Evolutionary conservation across 2,888 invertebrate genomes (phyloP).

Genomic region (Sminthurinus aureus): DNA sequence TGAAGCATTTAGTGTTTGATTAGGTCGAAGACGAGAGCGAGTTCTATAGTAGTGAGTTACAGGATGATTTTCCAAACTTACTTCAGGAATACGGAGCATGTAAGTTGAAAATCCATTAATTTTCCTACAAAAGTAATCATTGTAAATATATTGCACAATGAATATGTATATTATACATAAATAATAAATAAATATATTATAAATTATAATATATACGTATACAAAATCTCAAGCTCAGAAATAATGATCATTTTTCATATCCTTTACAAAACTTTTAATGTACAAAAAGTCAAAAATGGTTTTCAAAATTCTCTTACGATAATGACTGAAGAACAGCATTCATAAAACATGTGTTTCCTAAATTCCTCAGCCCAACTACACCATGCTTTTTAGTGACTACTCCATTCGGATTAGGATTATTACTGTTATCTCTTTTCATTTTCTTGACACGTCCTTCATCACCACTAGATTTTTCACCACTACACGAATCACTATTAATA

Average conservation of each 20-base stretch:
- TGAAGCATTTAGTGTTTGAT: slow-evolving; percentile 36
- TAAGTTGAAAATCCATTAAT: slow-evolving; percentile 84
- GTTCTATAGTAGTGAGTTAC: slow-evolving; percentile 33
- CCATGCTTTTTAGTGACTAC: slow-evolving; percentile 67
- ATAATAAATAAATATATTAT: neutral
- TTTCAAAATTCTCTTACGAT: slow-evolving; percentile 63
- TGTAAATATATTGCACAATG: too few relatives aligned
- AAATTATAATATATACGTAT: too few relatives aligned
- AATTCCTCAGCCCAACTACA: slow-evolving; percentile 78
- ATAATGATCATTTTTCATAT: too few relatives aligned
- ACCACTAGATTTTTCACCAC: slow-evolving; percentile 21
- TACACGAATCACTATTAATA: neutral
- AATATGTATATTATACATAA: too few relatives aligned
- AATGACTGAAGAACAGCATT: slow-evolving; percentile 84
- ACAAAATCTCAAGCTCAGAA: too few relatives aligned
- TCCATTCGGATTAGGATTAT: slow-evolving; percentile 59
- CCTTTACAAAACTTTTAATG: too few relatives aligned
- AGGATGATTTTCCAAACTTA: slow-evolving; percentile 27
- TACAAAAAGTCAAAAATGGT: neutral
- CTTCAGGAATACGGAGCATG: slow-evolving; percentile 63
- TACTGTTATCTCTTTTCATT: neutral
- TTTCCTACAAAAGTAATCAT: slow-evolving; percentile 68
- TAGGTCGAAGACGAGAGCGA: slow-evolving; percentile 30
- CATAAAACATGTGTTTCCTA: slow-evolving; percentile 88
- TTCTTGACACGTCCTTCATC: slow-evolving; percentile 9